These are phyloP conservation scores for Orcinus orca DNA, from an alignment of 2,113 vertebrate genomes.

Conservation along the genomic window DNA sequence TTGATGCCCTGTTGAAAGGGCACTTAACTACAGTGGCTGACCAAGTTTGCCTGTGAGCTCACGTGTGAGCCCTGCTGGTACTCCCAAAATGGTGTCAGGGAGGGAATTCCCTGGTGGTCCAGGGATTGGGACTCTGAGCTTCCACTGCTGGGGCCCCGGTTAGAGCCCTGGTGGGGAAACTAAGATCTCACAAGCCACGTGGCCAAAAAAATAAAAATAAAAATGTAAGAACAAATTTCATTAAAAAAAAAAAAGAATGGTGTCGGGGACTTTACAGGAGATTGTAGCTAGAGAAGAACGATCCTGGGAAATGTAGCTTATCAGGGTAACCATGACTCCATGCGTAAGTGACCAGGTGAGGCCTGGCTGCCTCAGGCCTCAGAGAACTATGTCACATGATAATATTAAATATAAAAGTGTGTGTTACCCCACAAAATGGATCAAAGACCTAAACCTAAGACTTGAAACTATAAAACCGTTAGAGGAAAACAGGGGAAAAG, in stretches of 20 bases:
- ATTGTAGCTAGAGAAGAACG: background rate
- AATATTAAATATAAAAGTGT: background rate
- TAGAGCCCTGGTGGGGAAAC: too few species aligned
- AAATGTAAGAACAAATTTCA: too few species aligned
- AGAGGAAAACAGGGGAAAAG: background rate
- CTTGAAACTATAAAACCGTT: background rate
- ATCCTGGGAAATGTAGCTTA: background rate
- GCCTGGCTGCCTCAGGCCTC: background rate
- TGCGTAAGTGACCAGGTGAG: too few species aligned
- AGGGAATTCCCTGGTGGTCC: too few species aligned
- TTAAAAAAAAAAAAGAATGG: background rate
- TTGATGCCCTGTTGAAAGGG: background rate
- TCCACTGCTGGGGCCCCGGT: too few species aligned
- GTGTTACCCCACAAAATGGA: background rate
- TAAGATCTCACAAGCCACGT: too few species aligned
- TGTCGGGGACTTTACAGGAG: background rate
- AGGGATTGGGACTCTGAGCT: too few species aligned
- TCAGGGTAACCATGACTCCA: background rate
- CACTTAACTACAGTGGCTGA: background rate
- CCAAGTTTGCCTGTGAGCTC: background rate
- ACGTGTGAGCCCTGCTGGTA: background rate
- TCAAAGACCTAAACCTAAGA: background rate
- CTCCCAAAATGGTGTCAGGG: background rate
- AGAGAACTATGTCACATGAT: background rate
- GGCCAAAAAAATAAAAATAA: too few species aligned